Base-by-base conservation (phyloP, 2,113 vertebrate genomes). In the Tetraodon nigroviridis region DNA sequence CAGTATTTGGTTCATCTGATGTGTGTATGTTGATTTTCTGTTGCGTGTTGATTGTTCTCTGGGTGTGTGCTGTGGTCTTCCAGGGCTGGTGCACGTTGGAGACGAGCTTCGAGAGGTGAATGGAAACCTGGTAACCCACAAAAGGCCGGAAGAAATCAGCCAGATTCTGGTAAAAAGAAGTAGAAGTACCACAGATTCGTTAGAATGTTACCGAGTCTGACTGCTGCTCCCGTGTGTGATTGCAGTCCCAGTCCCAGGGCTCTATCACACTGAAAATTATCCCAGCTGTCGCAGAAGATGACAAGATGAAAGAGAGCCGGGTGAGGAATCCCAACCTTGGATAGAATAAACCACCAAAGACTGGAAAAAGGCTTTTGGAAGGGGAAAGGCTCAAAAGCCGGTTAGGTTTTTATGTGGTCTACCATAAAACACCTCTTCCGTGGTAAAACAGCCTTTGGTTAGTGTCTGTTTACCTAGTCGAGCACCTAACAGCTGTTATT, bases 21-120 rank as follows among this genome's bases (percentile, higher is more conserved):
- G 3, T 50, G 20, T 27, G 5, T 7, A 3, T 18, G 12, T 8
- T 21, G 18, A 40, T 56, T 65, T 48, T 40, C 18, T 15, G 14
- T 29, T 24, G 13, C 40, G 6, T 45, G 61, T 60, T 55, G n/a
- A 40, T 54, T 56, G 22, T 57, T 57, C 22, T 58, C 58, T 68
- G 24, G 67, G 61, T 44, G 44, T 19, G 17, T 58, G 70, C n/a
- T 58, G 40, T 79, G 58, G 44, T 53, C 24, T 69, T 64, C 29
- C 83, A 98, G 96, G 96, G 82, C 90, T 98, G 75, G 95, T 98
- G 47, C 94, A 96, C 2, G 93, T 98, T 5, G 96, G 95, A 6
- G 95, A 98, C 29, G 95, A 98, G 59, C 90, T 98, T 3, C 92
- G 94, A 49, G 96, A 98, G 80, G 95, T 98, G 79, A 98, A 98